Evolutionary conservation across 2,888 invertebrate species (phyloP), one percentile per base, ranked within the genome.

Genomic region (Amphipyra berbera): DNA sequence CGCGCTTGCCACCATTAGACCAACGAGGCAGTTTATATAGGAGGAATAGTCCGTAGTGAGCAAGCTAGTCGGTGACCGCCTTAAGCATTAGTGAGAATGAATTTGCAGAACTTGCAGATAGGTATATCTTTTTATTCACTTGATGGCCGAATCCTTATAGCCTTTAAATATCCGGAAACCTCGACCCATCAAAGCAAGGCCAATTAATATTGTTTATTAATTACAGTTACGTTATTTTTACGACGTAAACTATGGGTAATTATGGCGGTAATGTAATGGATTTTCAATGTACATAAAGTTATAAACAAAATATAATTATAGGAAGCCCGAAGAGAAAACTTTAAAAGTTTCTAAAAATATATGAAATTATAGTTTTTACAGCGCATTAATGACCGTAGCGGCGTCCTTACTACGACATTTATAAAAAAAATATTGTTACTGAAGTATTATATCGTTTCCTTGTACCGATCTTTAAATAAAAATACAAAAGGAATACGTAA

Each of bases 361-460:
- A 8, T 42, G 0, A 42, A 49, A 54, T 53, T 33, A 48, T 50
- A 54, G 41, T 58, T 66, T 48, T 54, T 35, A 66, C n/a, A 35
- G 49, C 38, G 27, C 30, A 50, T 49, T 72, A 72, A 57, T 48
- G 49, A 49, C 45, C 52, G 27, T 30, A 21, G 14, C 14, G 42
- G 13, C 12, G 15, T 47, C 27, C 33, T 12, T 15, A 57, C n/a
- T 66, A 46, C 0, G 21, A 53, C 66, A 21, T 66, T 21, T n/a
- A n/a, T n/a, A 27, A 35, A 65, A 71, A 66, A 12, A 27, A 33
- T 37, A 46, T 53, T 52, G 30, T 65, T 45, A 21, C 48, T 27
- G 1, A 35, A 30, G 8, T 65, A 47, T 37, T 37, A 1, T 30
- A 30, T 30, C 30, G 30, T 65, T 68, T 33, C n/a, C 30, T 8